Conservation (phyloP, 1,140 invertebrate genomes). For the Campoletis sonorensis region DNA sequence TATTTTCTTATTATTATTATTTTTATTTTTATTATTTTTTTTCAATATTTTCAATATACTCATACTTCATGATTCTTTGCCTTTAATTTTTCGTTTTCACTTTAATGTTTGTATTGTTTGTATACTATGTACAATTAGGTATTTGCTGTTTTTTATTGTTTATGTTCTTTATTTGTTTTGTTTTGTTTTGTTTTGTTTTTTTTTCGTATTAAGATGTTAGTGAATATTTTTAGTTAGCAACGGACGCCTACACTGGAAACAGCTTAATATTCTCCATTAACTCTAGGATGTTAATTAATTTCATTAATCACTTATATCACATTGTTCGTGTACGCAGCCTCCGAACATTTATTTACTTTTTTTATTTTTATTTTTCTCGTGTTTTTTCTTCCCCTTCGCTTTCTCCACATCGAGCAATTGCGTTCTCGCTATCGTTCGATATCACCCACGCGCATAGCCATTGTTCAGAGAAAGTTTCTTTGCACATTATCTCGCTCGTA, state of each 20-base stretch:
- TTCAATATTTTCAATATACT: constrained; percentile 32
- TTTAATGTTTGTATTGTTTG: constrained; percentile 22
- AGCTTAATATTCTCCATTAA: constrained; percentile 64
- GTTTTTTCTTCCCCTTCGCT: neutral
- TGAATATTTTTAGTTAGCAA: constrained; percentile 68
- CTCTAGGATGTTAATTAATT: constrained; percentile 73
- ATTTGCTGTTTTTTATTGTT: constrained; percentile 62
- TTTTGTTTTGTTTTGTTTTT: neutral
- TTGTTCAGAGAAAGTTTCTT: constrained; percentile 43
- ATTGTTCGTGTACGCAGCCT: constrained; percentile 71
- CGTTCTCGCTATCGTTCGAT: constrained; percentile 44
- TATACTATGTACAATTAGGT: constrained; percentile 74
- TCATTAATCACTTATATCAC: constrained; percentile 76
- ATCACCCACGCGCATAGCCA: constrained; percentile 35
- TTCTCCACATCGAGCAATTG: neutral
- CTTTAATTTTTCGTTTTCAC: neutral
- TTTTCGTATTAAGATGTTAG: constrained; percentile 62
- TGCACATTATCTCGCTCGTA: neutral
- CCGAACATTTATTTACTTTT: constrained; percentile 57
- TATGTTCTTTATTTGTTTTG: too few relatives aligned
- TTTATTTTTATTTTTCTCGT: constrained; percentile 49
- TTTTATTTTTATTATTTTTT: constrained; percentile 50
- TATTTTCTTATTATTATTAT: constrained; percentile 13
- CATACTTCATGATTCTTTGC: constrained; percentile 18
- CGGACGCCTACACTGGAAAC: constrained; percentile 70